Evolutionary conservation across 1,140 invertebrate species (phyloP).

Genomic region (Anagrus nilaparvatae): DNA sequence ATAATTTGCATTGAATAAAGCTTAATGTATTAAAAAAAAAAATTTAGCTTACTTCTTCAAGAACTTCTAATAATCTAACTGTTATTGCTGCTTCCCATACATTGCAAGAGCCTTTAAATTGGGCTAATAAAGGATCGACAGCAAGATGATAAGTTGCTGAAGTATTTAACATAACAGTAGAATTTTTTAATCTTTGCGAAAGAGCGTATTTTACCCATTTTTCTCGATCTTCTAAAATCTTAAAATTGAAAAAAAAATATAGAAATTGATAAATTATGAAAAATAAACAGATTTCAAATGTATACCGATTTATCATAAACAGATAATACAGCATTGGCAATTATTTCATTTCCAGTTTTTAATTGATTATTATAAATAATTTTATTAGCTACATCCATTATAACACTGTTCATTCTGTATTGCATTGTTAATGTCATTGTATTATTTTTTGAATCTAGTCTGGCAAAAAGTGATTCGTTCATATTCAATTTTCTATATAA

Average conservation of each 20-base stretch:
- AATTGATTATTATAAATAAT: conserved; percentile 73
- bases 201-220: conserved; percentile 48
- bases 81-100: conserved; percentile 58
- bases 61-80: conserved; percentile 45
- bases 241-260: too few species aligned
- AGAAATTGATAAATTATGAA: too few species aligned
- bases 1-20: conserved; percentile 9
- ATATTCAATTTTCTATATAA: conserved; percentile 60
- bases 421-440: conserved; percentile 66
- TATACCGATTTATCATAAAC: conserved; percentile 28
- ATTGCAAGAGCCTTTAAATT: conserved; percentile 13
- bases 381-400: conserved; percentile 74
- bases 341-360: conserved; percentile 55
- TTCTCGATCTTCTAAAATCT: conserved; percentile 25
- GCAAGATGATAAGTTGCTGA: conserved; percentile 33
- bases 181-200: conserved; percentile 44
- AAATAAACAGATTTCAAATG: too few species aligned
- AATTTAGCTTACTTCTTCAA: conserved; percentile 46
- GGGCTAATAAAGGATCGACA: neutral
- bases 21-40: conserved; percentile 10
- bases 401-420: conserved; percentile 87
- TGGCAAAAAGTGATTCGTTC: conserved; percentile 71
- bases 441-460: conserved; percentile 52
- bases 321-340: conserved; percentile 51
- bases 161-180: conserved; percentile 62